Conservation (phyloP, 2,888 invertebrate species). For the Cephus rjabovi region DNA sequence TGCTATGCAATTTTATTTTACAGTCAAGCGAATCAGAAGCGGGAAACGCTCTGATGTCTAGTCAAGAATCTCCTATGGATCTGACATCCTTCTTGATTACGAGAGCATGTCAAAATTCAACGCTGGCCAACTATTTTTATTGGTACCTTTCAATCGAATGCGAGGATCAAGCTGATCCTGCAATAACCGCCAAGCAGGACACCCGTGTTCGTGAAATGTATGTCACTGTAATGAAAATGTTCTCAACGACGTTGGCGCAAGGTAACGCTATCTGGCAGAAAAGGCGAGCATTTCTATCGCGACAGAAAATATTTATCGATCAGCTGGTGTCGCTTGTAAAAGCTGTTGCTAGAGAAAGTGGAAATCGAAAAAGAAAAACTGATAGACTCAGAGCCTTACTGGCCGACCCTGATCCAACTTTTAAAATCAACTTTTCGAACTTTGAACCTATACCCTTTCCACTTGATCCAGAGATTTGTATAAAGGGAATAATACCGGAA, state of each 20-base stretch:
- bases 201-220: slow-evolving; percentile 85
- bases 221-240: slow-evolving; percentile 87
- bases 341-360: slow-evolving; percentile 89
- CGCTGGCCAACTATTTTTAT: slow-evolving; percentile 95
- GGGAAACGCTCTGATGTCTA: slow-evolving; percentile 40
- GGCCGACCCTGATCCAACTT: slow-evolving; percentile 80
- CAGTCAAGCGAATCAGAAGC: slow-evolving; percentile 57
- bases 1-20: slow-evolving; percentile 16
- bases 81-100: slow-evolving; percentile 91
- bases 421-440: slow-evolving; percentile 87
- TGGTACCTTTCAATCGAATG: slow-evolving; percentile 97
- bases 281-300: slow-evolving; percentile 79
- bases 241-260: slow-evolving; percentile 78
- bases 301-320: slow-evolving; percentile 92
- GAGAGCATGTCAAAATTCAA: slow-evolving; percentile 89
- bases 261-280: slow-evolving; percentile 80
- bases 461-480: slow-evolving; percentile 89
- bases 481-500: slow-evolving; percentile 89
- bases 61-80: slow-evolving; percentile 69
- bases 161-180: slow-evolving; percentile 82
- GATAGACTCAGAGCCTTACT: slow-evolving; percentile 88
- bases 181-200: slow-evolving; percentile 76
- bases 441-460: slow-evolving; percentile 96
- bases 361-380: slow-evolving; percentile 91
- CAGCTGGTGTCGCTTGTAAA: slow-evolving; percentile 90